phyloP scores from a whole-genome alignment of 2,797 vertebrate species.

The Momotus momota region DNA sequence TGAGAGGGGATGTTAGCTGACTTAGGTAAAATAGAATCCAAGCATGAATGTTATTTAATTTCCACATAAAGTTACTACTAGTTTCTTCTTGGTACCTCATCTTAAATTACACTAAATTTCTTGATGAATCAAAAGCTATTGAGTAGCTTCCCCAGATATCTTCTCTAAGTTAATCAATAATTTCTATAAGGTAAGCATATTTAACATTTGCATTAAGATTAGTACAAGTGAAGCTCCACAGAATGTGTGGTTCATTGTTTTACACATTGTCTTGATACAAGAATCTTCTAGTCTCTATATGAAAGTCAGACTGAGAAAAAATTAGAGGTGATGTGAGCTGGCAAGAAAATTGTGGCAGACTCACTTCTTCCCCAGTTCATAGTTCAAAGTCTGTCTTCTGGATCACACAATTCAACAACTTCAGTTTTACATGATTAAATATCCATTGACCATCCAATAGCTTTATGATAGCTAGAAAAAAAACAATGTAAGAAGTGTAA shows the following conservation, averaged over 20 bases:
- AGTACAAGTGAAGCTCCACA: neutral
- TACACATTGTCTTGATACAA: neutral
- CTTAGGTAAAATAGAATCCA: neutral
- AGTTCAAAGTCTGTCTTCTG: neutral
- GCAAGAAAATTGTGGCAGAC: neutral
- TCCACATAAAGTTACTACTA: neutral
- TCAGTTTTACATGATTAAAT: neutral
- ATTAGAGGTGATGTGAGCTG: neutral
- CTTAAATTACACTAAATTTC: neutral
- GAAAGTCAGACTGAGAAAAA: neutral
- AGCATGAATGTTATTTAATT: neutral
- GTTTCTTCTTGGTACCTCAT: neutral
- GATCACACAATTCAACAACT: neutral
- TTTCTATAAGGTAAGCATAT: neutral
- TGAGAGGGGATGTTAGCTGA: neutral
- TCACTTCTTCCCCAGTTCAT: neutral
- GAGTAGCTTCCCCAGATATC: neutral
- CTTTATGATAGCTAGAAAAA: neutral
- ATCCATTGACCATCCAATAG: neutral
- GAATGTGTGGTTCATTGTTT: neutral
- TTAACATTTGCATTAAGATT: neutral
- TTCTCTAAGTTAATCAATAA: neutral
- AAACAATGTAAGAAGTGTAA: neutral
- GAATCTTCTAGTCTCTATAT: neutral
- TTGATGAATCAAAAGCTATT: neutral